Percentiles rank a stretch among this genome's conserved stretches.
Conservation (phyloP, 2,797 vertebrate species). For the Rhynchonycteris naso region DNA sequence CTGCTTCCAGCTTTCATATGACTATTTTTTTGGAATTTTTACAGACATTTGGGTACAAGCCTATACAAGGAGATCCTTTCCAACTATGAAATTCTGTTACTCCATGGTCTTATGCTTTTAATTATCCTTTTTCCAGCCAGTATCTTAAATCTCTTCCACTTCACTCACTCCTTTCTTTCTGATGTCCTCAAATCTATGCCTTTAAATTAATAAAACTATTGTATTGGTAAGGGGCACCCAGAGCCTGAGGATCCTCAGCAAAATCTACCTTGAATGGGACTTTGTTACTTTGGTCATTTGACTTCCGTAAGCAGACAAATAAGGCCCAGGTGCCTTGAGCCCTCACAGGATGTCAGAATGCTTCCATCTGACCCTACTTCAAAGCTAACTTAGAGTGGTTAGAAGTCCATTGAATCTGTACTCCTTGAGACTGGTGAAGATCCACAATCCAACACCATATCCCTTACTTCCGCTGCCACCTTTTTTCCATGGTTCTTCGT, state of each 20-base stretch:
- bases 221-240: background rate
- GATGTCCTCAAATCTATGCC: background rate
- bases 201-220: background rate
- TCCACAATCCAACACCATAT: background rate
- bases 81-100: background rate
- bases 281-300: background rate
- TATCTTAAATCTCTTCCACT: background rate
- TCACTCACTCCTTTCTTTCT: background rate
- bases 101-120: background rate
- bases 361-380: background rate
- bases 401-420: background rate
- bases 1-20: background rate
- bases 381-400: background rate
- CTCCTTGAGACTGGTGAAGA: background rate
- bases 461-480: no score
- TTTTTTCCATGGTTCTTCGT: background rate
- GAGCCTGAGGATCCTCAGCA: background rate
- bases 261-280: background rate
- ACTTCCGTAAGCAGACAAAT: background rate
- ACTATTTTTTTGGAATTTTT: background rate
- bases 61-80: background rate
- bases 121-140: background rate
- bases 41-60: background rate
- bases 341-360: background rate
- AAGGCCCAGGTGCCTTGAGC: background rate